Percentiles rank a stretch among this genome's conserved stretches.
Evolutionary conservation across 2,113 vertebrate species (phyloP).

Genomic region (Scomber colias): DNA sequence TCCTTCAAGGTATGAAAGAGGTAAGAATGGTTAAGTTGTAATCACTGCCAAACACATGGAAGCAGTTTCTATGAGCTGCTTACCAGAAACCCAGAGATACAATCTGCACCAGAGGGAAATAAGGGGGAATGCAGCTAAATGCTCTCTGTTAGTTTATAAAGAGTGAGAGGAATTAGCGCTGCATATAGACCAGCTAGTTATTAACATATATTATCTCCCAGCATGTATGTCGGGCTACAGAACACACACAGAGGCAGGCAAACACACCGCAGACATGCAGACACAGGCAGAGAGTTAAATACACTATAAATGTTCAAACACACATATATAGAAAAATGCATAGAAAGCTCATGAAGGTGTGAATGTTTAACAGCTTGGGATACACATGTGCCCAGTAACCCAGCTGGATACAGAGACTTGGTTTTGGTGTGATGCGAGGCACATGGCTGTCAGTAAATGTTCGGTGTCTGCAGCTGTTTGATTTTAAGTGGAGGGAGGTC

Average conservation of each 20-base stretch:
- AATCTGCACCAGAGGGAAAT: conserved; percentile 69
- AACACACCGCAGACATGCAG: conserved; percentile 20
- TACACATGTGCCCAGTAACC: conserved; percentile 48
- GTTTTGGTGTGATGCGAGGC: conserved; percentile 51
- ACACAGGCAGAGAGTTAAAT: conserved; percentile 22
- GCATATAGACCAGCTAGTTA: conserved; percentile 50
- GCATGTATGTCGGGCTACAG: conserved; percentile 24
- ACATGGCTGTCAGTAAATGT: conserved; percentile 59
- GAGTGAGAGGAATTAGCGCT: conserved; percentile 66
- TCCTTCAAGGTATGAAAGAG: conserved; percentile 20
- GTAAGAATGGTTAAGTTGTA: conserved; percentile 23
- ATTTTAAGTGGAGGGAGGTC: conserved; percentile 46
- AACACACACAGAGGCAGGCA: conserved; percentile 62
- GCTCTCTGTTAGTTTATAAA: conserved; percentile 62
- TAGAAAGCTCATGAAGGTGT: conserved; percentile 29
- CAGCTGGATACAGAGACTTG: conserved; percentile 60
- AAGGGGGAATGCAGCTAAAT: conserved; percentile 47
- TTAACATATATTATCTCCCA: conserved; percentile 56
- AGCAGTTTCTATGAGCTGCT: conserved; percentile 64
- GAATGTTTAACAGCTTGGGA: conserved; percentile 51
- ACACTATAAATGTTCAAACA: conserved; percentile 32
- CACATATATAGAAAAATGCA: conserved; percentile 33
- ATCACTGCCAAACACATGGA: conserved; percentile 72
- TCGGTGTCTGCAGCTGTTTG: conserved; percentile 69
- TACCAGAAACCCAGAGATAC: conserved; percentile 63